These are phyloP conservation scores for Aurelia sp. DNA, from an alignment of 30 jellyfish, hydroid and myxozoan species.

Conservation along the genomic window DNA sequence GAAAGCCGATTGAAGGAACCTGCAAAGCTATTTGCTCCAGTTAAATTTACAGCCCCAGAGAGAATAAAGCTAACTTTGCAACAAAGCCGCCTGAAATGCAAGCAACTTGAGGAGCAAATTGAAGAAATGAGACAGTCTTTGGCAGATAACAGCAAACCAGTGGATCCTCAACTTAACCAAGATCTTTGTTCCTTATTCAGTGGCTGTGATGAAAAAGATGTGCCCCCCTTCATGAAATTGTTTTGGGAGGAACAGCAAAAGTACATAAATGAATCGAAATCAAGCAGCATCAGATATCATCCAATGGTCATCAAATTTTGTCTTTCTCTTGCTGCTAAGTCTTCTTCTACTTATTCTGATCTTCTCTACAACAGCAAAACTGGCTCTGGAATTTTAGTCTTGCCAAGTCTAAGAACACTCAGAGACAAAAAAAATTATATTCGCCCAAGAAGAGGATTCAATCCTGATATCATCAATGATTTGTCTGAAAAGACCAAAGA, in stretches of 20 bases:
- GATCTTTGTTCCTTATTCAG: constrained; percentile 20
- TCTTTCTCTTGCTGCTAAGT: constrained; percentile 59
- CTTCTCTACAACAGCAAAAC: constrained; percentile 55
- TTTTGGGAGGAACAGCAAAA: neutral
- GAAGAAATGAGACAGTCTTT: constrained; percentile 38
- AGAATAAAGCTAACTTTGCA: constrained; percentile 51
- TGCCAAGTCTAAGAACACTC: constrained; percentile 70
- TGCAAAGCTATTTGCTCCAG: constrained; percentile 43
- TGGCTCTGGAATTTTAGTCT: constrained; percentile 64
- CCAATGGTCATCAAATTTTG: constrained; percentile 58
- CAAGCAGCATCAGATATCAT: constrained; percentile 40
- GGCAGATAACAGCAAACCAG: constrained; percentile 44
- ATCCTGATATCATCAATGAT: constrained; percentile 48
- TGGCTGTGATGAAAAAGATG: neutral
- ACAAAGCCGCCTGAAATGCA: constrained; percentile 41
- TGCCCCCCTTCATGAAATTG: constrained; percentile 60
- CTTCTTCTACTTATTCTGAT: constrained; percentile 42
- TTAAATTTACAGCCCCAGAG: constrained; percentile 27
- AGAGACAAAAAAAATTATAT: constrained; percentile 55
- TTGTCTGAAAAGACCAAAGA: constrained; percentile 24
- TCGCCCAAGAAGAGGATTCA: constrained; percentile 67
- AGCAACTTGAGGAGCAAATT: constrained; percentile 37
- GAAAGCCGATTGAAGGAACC: constrained; percentile 26
- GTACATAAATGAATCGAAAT: constrained; percentile 24
- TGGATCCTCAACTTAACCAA: constrained; percentile 32